Evolutionary conservation across 2,888 invertebrate genomes (phyloP).

Genomic region (Eilema sororculum): DNA sequence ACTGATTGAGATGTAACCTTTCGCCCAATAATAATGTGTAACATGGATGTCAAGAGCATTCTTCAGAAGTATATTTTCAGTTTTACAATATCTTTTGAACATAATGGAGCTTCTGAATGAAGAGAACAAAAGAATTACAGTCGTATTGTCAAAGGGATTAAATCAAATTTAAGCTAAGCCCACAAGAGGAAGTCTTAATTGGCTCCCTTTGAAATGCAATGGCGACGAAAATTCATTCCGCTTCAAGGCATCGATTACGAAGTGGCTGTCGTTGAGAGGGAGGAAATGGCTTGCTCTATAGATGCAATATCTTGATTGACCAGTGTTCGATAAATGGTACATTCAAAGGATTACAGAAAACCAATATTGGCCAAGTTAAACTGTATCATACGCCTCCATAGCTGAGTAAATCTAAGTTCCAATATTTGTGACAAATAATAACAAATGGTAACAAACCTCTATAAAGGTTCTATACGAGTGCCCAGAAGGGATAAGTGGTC

Average conservation of each 20-base stretch:
- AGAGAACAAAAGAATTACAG: neutral
- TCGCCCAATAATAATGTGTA: neutral
- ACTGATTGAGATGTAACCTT: neutral
- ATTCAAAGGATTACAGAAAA: neutral
- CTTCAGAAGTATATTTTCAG: neutral
- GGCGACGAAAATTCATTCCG: neutral
- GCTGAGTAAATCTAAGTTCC: neutral
- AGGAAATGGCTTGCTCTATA: neutral
- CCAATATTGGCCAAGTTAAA: neutral
- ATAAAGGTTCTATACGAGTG: neutral
- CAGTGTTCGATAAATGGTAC: neutral
- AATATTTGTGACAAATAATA: neutral
- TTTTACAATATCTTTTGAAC: neutral
- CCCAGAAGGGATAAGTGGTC: neutral
- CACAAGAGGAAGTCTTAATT: neutral
- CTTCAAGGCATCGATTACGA: neutral
- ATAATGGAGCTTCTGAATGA: neutral
- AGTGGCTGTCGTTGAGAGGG: neutral
- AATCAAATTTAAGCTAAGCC: neutral
- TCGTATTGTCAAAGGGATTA: neutral
- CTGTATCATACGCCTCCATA: neutral
- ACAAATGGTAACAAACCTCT: neutral
- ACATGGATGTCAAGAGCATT: neutral
- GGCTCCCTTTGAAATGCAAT: neutral
- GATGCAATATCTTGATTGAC: neutral